phyloP scores from a whole-genome alignment of 2,888 invertebrate genomes.

The Dynastes tityus region DNA sequence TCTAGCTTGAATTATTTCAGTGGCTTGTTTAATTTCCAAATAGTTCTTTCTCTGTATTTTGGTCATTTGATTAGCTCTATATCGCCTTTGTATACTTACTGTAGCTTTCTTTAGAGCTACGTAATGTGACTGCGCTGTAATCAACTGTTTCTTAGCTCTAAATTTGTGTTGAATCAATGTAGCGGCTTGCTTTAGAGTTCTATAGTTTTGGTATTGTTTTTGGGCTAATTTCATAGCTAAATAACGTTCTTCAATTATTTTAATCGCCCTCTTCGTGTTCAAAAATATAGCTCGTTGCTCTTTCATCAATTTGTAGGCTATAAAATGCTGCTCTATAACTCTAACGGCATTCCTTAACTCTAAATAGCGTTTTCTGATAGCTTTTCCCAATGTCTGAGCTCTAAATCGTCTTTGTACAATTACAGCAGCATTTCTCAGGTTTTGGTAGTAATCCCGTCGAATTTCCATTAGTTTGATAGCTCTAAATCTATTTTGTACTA shows the following conservation, averaged over 20 bases:
- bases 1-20: constrained; percentile 57
- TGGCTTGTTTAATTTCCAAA: constrained; percentile 52
- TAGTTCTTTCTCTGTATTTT: constrained; percentile 10
- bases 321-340: constrained; percentile 19
- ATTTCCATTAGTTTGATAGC: constrained; percentile 64
- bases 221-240: constrained; percentile 66
- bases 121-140: constrained; percentile 61
- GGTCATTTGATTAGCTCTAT: constrained; percentile 62
- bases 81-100: constrained; percentile 64
- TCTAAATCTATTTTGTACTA: constrained; percentile 64
- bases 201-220: constrained; percentile 63
- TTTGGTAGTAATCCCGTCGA: constrained; percentile 62
- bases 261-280: constrained; percentile 64
- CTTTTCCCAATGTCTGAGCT: constrained; percentile 58
- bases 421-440: constrained; percentile 63
- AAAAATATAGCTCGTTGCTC: constrained; percentile 24
- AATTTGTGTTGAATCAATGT: constrained; percentile 58
- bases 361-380: constrained; percentile 58
- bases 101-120: constrained; percentile 62
- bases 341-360: neutral
- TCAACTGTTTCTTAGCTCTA: constrained; percentile 64
- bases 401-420: constrained; percentile 64
- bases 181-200: constrained; percentile 62
- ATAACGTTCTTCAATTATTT: constrained; percentile 73
- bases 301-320: constrained; percentile 52